Percentiles rank a stretch among this genome's conserved stretches.
These are phyloP conservation scores for Anthoptus insignis DNA, from an alignment of 2,888 invertebrate genomes.

Conservation along the genomic window DNA sequence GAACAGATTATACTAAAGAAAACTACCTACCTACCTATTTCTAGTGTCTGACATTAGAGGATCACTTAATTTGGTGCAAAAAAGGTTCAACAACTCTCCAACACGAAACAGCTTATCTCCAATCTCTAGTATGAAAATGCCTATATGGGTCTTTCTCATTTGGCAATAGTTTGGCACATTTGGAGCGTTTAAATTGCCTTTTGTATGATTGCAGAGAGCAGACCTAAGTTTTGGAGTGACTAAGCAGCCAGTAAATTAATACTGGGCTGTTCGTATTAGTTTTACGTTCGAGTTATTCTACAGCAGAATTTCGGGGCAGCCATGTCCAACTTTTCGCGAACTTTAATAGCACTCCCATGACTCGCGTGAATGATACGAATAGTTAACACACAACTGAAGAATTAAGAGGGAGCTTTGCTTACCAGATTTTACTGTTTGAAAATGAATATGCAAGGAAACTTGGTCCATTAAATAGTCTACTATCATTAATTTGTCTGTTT, in stretches of 20 bases:
- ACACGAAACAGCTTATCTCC: neutral
- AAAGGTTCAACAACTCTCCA: neutral
- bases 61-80: neutral
- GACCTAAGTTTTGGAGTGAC: slow-evolving; percentile 40
- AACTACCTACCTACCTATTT: too few relatives aligned
- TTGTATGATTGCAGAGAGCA: slow-evolving; percentile 9
- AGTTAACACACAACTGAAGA: neutral
- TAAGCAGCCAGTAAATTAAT: slow-evolving; percentile 50
- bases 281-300: slow-evolving; percentile 44
- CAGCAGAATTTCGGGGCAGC: slow-evolving; percentile 42
- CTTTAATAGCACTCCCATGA: slow-evolving; percentile 75
- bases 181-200: slow-evolving; percentile 12
- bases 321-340: slow-evolving; percentile 47
- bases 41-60: neutral
- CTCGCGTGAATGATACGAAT: slow-evolving; percentile 54
- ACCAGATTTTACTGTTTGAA: neutral
- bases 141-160: neutral
- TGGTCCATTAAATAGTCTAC: too few relatives aligned
- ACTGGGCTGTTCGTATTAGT: slow-evolving; percentile 50
- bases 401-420: neutral
- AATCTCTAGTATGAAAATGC: neutral
- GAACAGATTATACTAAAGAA: too few relatives aligned
- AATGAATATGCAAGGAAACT: too few relatives aligned
- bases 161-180: slow-evolving; percentile 10
- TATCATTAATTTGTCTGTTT: too few relatives aligned